Conservation (phyloP, 1,140 invertebrate genomes). For the Nixonia krombeini region DNA sequence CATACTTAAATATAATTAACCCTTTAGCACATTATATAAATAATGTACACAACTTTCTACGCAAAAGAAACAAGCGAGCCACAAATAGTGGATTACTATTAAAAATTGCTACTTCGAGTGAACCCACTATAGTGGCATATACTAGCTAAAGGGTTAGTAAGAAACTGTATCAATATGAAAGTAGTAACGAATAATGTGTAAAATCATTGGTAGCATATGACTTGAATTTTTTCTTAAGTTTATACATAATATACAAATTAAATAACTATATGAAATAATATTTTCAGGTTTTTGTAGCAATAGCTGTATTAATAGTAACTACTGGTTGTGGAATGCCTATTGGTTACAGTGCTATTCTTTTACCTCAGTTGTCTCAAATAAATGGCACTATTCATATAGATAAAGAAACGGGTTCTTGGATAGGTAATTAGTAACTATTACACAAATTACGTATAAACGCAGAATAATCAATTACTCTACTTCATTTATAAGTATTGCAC, state of each 20-base stretch:
- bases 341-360: slow-evolving; percentile 77
- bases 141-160: not conserved
- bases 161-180: not conserved
- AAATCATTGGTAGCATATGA: not conserved
- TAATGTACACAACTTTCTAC: too few species aligned
- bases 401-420: slow-evolving; percentile 78
- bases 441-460: not conserved
- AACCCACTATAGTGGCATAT: not conserved
- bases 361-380: slow-evolving; percentile 74
- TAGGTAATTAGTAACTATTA: slow-evolving; percentile 68
- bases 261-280: slow-evolving; percentile 4
- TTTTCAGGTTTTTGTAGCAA: slow-evolving; percentile 77
- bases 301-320: slow-evolving; percentile 77
- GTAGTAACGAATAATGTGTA: not conserved
- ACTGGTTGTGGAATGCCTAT: slow-evolving; percentile 81
- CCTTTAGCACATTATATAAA: too few species aligned
- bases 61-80: too few species aligned
- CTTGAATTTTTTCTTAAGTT: not conserved
- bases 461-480: not conserved
- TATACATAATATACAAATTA: not conserved
- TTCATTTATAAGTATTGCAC: slow-evolving; percentile 3
- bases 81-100: not conserved
- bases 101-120: not conserved
- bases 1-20: too few species aligned
- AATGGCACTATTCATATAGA: slow-evolving; percentile 71